Base-by-base conservation (phyloP, 2,888 invertebrate genomes). In the Eugnorisma glareosa region DNA sequence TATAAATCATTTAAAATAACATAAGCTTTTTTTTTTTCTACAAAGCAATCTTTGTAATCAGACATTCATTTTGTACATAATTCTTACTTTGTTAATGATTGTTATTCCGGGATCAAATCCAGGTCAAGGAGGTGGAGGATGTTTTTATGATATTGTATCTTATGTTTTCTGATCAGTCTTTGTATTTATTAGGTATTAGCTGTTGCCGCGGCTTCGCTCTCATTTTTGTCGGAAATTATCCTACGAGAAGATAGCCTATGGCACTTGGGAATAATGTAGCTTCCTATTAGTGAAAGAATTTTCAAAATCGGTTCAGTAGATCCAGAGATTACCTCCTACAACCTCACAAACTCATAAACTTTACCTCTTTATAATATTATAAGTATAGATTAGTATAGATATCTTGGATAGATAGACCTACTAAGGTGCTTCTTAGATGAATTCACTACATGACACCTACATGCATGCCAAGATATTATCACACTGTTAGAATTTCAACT, bases 21-120 rank as follows among this genome's bases (percentile, higher is more conserved):
- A 45, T 7, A 54, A 35, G 63, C 57, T 68, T 66, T 80, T 66
- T 80, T 76, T 82, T 35, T 61, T 66, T 48, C 28, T 24, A 63
- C 18, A 40, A 61, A 51, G 28, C 10, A 64, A 64, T 35, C n/a
- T 13, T 21, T 64, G 24, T 28, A 48, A 48, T 48, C 48, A 80
- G 13, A 45, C n/a, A 67, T 73, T 4, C 43, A 45, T 54, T 67
- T 18, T 48, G 45, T n/a, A 35, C 51, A 21, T 3, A 10, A 37
- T 75, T 43, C 18, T 35, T 21, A 0, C 15, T 37, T 43, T 8
- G 18, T 40, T 40, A 15, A 51, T 11, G n/a, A 43, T n/a, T 70
- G 24, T 31, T 24, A 70, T 66, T 77, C 71, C 43, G 59, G 77
- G 63, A 68, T 72, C 45, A 68, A 68, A 45, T 54, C 7, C 68